Evolutionary conservation across 2,797 vertebrate species (phyloP), one percentile per base, ranked within the genome.

Genomic region (Myotis myotis): DNA sequence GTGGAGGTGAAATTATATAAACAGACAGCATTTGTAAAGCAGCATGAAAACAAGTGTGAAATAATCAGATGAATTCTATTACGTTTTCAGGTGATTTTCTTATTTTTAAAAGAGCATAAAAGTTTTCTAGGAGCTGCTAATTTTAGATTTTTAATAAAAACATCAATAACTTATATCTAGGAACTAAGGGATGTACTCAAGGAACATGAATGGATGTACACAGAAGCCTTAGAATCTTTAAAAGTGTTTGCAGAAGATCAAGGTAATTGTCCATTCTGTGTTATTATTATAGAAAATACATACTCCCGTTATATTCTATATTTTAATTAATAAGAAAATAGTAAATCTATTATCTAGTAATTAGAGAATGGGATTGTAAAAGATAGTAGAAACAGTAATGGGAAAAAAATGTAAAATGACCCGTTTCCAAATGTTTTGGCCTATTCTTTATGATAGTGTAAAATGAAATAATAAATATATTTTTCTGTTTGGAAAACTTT

Each of bases 121-220:
- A 25, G 9, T 89, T 87, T 92, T 93, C 33, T 89, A 11, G 2
- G 17, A 85, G 33, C 95, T 95, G 20, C 41, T 95, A 81, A 92
- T 93, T 85, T 92, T 80, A 68, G 33, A 60, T 89, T 96, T 95
- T 95, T 97, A 96, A 97, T 33, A 80, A 83, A 97, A 87, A 82
- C 49, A 60, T 92, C 17, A 74, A 95, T 71, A 91, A 78, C 95
- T 97, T 60, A 96, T 97, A 96, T 96, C 82, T 96, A 99, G 99
- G 99, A 99, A 96, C 98, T 99, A 93, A 98, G 99, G 95, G 98
- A 98, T 71, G 99, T 99, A 75, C 99, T 99, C 94, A 98, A 98
- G 96, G 99, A 99, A 72, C 99, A 99, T 86, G 98, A 99, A 89
- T 99, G 99, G 99, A 98, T 99, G 95, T 98, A 98, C 94, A 97